phyloP scores from a whole-genome alignment of 1,140 invertebrate species.

The Venturia canescens region DNA sequence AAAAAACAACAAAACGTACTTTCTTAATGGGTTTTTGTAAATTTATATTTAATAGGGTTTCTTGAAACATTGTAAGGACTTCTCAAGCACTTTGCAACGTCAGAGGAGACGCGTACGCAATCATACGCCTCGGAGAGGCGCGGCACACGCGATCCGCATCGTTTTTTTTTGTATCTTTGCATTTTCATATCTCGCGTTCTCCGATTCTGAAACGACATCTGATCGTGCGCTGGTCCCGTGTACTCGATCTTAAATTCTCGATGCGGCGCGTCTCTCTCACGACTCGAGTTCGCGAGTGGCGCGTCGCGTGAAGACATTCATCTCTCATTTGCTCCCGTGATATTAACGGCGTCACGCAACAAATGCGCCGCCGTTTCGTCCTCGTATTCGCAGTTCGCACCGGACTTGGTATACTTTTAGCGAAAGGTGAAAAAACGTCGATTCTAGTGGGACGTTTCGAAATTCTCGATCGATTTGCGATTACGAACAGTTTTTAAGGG shows the following conservation, averaged over 20 bases:
- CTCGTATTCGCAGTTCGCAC: neutral
- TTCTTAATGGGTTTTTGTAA: too few relatives aligned
- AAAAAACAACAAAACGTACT: too few relatives aligned
- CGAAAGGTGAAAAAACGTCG: too few relatives aligned
- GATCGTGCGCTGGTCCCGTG: neutral
- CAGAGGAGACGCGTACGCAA: neutral
- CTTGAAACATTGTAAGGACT: slow-evolving; percentile 23
- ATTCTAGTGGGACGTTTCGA: neutral
- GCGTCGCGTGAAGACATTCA: neutral
- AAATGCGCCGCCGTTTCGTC: neutral
- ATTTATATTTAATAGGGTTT: too few relatives aligned
- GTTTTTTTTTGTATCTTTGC: neutral
- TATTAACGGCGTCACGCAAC: slow-evolving; percentile 1
- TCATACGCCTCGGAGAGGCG: neutral
- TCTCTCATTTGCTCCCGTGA: neutral
- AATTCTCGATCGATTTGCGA: neutral
- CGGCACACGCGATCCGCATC: neutral
- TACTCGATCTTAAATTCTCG: neutral
- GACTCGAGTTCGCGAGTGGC: neutral
- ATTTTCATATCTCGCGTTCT: neutral
- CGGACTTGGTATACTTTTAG: neutral
- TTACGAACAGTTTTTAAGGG: too few relatives aligned
- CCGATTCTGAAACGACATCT: neutral
- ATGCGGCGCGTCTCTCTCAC: neutral
- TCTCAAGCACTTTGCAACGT: neutral